A percentile compares a stretch with the other conserved stretches of the same genome.
Evolutionary conservation across 2,113 vertebrate species (phyloP).

Genomic region (Mustela lutreola): DNA sequence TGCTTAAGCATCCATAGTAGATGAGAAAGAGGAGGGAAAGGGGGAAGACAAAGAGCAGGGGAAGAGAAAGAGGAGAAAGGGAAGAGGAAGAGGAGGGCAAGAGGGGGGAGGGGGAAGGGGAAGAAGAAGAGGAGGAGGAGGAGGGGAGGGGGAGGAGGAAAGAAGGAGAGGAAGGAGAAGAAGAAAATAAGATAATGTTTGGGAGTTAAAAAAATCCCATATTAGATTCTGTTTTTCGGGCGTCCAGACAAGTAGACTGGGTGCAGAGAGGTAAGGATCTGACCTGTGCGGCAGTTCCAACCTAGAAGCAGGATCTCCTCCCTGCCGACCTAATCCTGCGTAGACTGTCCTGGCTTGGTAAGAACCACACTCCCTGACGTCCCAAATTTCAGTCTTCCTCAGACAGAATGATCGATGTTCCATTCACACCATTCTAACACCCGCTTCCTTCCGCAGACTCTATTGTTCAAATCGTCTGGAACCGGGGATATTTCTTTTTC

Average conservation of each 20-base stretch:
- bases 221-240: background rate
- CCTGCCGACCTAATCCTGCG: background rate
- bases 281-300: accelerated
- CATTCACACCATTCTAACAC: background rate
- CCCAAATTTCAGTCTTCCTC: background rate
- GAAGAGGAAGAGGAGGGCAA: too few relatives aligned
- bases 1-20: background rate
- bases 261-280: background rate
- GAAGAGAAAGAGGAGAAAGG: background rate
- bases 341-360: background rate
- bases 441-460: background rate
- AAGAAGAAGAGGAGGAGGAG: too few relatives aligned
- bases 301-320: background rate
- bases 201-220: background rate
- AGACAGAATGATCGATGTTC: background rate
- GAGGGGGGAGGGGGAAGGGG: too few relatives aligned
- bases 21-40: background rate
- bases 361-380: background rate
- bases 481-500: background rate
- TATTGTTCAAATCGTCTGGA: background rate
- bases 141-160: too few relatives aligned
- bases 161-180: background rate
- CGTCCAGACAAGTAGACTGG: background rate
- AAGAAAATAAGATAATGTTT: background rate
- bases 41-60: background rate